Base-by-base conservation (phyloP, 2,113 vertebrate species). In the Theristicus caerulescens region DNA sequence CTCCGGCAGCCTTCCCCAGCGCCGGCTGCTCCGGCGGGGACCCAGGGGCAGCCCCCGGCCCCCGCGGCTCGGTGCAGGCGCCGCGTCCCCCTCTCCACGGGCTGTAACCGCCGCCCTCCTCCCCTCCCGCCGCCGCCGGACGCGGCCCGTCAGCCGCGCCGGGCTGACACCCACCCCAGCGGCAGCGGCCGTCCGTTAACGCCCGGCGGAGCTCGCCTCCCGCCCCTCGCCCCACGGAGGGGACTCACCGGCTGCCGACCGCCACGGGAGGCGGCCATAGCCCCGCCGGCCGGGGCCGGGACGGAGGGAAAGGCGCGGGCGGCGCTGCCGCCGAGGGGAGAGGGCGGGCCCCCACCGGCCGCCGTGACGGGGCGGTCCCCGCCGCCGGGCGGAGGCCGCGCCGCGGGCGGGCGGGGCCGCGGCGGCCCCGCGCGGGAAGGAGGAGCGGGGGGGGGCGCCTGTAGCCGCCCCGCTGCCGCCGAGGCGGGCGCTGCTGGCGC, bases 161-260 rank as follows among this genome's bases (percentile, higher is more conserved):
- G 18, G 22, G 26, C 15, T 24, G 36, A 34, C 51, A 25, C 31
- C 55, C 1, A 11, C 40, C 40, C 40, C 40, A 8, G 40, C 40
- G 40, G 40, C 40, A 40, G 40, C 9, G 40, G 40, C 40, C 11
- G 40, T 40, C 40, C 40, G 40, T 40, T 40, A 80, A 52, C 38
- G 29, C 26, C 11, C 36, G 36, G 38, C 32, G 16, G 29, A 9
- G 32, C 27, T 14, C 27, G 46, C 31, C 71, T 25, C 34, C 27
- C 38, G 27, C 32, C 24, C 15, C 9, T 51, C 20, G 7, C 46
- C 18, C 49, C 13, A 9, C 52, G 3, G 40, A 38, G 47, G 18
- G 58, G 9, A 91, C 96, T 95, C 40, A 98, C 97, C 96, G 78
- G 40, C 55, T 88, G 89, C 80, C n/a, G 65, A 25, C 59, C 49